Evolutionary conservation across 2,888 invertebrate species (phyloP).

Genomic region (Temnothorax unifasciatus): DNA sequence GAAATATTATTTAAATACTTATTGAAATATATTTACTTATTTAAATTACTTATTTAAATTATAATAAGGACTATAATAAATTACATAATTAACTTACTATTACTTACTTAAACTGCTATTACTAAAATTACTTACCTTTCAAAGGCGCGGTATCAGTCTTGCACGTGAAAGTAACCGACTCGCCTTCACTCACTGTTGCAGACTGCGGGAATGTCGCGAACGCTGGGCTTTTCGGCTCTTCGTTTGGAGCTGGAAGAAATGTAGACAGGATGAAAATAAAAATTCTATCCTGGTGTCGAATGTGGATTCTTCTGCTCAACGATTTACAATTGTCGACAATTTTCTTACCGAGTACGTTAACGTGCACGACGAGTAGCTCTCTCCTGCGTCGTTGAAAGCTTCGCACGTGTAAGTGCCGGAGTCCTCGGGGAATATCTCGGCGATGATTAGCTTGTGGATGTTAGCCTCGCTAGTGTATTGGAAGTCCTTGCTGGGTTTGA

Average conservation of each 20-base stretch:
- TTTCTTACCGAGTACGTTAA: conserved; percentile 90
- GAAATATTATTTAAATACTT: background rate
- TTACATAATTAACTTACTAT: conserved; percentile 92
- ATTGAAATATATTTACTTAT: too few relatives aligned
- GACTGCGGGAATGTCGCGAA: conserved; percentile 97
- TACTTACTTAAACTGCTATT: conserved; percentile 81
- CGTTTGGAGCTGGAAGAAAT: conserved; percentile 91
- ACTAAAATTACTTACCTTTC: conserved; percentile 85
- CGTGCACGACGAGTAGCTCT: conserved; percentile 97
- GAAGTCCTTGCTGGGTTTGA: conserved; percentile 98
- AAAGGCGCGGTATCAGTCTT: conserved; percentile 90
- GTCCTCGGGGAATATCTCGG: conserved; percentile 98
- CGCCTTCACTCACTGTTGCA: conserved; percentile 91
- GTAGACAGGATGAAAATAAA: background rate
- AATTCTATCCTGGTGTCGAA: background rate
- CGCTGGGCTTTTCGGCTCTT: conserved; percentile 93
- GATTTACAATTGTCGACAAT: background rate
- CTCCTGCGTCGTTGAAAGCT: conserved; percentile 97
- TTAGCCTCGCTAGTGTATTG: conserved; percentile 96
- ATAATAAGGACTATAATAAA: too few relatives aligned
- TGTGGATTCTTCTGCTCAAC: background rate
- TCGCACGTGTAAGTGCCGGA: conserved; percentile 98
- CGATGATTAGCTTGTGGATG: conserved; percentile 95
- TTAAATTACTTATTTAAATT: background rate
- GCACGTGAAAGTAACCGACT: conserved; percentile 93